Evolutionary conservation across 2,797 vertebrate species (phyloP).

Genomic region (Macrochelys suwanniensis): DNA sequence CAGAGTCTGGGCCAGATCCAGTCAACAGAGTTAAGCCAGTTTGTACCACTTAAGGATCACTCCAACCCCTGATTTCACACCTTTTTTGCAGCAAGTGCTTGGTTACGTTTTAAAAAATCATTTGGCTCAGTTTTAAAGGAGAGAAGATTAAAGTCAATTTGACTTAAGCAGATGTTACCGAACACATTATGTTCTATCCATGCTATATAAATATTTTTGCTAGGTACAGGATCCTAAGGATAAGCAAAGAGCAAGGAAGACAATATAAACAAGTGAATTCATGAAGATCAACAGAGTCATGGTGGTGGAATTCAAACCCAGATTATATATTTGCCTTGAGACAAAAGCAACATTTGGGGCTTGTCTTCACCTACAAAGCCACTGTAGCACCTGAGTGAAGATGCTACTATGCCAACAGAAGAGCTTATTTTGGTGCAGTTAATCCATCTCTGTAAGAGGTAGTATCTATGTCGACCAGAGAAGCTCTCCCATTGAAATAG

Average conservation of each 20-base stretch:
- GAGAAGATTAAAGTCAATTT: background rate
- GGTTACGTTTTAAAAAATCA: background rate
- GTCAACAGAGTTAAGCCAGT: background rate
- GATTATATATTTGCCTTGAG: background rate
- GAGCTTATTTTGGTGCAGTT: background rate
- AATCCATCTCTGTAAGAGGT: background rate
- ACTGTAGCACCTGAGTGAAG: background rate
- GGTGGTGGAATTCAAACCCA: background rate
- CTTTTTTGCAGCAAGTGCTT: background rate
- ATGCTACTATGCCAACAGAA: background rate
- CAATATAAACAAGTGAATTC: background rate
- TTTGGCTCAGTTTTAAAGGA: background rate
- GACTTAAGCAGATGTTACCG: background rate
- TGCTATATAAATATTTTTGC: background rate
- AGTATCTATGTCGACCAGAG: background rate
- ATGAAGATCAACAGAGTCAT: background rate
- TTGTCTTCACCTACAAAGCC: no score
- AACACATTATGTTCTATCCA: background rate
- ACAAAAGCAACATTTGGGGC: background rate
- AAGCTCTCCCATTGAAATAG: background rate
- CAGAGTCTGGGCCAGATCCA: background rate
- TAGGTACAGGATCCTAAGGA: background rate
- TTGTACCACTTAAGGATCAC: background rate
- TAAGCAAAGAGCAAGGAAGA: background rate
- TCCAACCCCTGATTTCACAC: background rate